Conservation (phyloP, 2,113 vertebrate species). For the Brienomyrus longianalis region DNA sequence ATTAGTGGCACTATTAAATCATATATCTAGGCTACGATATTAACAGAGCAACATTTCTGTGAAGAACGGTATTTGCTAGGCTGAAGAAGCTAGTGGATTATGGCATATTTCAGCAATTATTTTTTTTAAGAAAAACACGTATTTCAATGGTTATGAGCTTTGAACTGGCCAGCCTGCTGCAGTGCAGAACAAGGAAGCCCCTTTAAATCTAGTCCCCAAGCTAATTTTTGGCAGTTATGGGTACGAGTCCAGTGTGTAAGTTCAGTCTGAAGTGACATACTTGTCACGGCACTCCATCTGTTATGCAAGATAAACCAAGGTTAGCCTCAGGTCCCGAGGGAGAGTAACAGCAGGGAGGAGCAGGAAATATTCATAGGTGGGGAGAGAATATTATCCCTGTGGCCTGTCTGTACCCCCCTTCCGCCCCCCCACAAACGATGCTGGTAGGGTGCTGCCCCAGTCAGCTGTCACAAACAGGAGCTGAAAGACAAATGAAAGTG, state of each 20-base stretch:
- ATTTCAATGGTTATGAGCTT: background rate
- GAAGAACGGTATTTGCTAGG: background rate
- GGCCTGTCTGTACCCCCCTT: background rate
- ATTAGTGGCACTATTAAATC: background rate
- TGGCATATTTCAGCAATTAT: background rate
- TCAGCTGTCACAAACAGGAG: background rate
- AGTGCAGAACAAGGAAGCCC: background rate
- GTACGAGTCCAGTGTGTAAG: background rate
- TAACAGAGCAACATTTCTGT: background rate
- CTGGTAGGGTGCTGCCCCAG: background rate
- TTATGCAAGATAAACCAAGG: background rate
- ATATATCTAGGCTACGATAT: background rate
- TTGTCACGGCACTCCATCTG: background rate
- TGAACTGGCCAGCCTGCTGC: background rate
- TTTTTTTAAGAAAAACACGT: background rate
- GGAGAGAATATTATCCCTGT: background rate
- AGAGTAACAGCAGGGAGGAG: background rate
- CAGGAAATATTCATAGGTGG: background rate
- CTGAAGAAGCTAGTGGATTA: background rate
- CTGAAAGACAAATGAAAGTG: background rate
- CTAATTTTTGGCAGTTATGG: background rate
- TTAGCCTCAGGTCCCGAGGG: background rate
- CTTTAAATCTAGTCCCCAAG: background rate
- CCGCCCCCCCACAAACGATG: background rate
- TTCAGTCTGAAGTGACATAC: background rate